These are phyloP conservation scores for Xenopus laevis DNA, from an alignment of 2,113 vertebrate species.

Conservation along the genomic window DNA sequence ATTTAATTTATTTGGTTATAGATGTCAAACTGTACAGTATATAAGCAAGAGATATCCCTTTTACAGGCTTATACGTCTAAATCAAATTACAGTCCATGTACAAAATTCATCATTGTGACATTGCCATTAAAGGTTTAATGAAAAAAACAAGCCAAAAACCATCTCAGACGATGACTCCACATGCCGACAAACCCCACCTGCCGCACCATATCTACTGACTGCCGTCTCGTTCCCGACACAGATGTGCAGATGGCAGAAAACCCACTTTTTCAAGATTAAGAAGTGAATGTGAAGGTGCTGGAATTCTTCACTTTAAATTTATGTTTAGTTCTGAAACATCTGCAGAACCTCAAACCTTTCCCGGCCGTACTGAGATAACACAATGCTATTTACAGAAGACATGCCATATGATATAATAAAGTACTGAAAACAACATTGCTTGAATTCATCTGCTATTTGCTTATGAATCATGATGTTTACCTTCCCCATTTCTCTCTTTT, in stretches of 20 bases:
- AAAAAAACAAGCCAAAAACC: background rate
- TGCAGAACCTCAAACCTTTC: slow-evolving; percentile 16
- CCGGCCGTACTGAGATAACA: slow-evolving; percentile 25
- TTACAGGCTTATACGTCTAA: background rate
- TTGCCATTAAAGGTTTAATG: slow-evolving; percentile 1
- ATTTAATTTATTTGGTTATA: no score
- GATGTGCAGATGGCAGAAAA: slow-evolving; percentile 38
- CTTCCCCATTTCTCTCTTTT: background rate
- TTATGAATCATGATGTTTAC: slow-evolving; percentile 14
- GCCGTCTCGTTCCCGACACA: slow-evolving; percentile 6
- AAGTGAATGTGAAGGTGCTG: slow-evolving; percentile 32
- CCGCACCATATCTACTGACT: slow-evolving; percentile 24
- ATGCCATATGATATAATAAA: slow-evolving; percentile 29
- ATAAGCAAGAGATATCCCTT: background rate
- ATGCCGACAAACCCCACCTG: slow-evolving; percentile 33
- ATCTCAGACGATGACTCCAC: background rate
- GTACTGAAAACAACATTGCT: slow-evolving; percentile 2
- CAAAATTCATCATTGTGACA: slow-evolving; percentile 16
- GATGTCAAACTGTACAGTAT: no score
- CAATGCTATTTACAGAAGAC: slow-evolving; percentile 23
- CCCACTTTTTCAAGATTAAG: slow-evolving; percentile 27
- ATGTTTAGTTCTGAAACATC: slow-evolving; percentile 33
- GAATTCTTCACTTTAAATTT: slow-evolving; percentile 38
- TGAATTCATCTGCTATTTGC: slow-evolving; percentile 27
- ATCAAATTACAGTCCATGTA: slow-evolving; percentile 18